Base-by-base conservation (phyloP, 1,140 invertebrate genomes). In the Danaus melanippus region DNA sequence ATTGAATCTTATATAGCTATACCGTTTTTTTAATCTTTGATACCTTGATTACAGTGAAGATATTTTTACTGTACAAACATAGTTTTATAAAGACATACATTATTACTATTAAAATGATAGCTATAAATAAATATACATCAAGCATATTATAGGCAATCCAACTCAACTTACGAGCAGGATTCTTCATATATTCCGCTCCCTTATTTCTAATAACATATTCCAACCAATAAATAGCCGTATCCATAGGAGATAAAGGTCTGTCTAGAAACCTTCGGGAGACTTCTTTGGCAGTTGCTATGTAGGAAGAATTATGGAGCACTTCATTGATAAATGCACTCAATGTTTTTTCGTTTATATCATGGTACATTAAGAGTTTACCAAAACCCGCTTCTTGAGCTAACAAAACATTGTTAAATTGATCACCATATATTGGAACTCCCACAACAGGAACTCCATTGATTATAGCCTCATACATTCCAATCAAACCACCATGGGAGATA, bases 401-500 rank as follows among this genome's bases (percentile, higher is more conserved):
- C 5, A 86, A 76, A 56, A 90, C 79, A 61, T 92, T 92, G 45
- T 88, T 84, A 53, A 71, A 82, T 58, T 92, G 91, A 75, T 92
- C 90, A 0, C 85, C 88, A 56, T 89, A 92, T 45, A 93, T 85
- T 0, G 92, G 92, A 59, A 92, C 81, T 9, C 90, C 91, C 8
- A 93, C 69, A 42, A 92, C 87, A 7, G 92, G 92, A 10, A 92
- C 88, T 42, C 90, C 91, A 69, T 91, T 88, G 70, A 89, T 90
- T 5, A 91, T 84, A 12, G 91, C 88, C 70, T 93, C 92, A 68
- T 91, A 89, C n/a, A 90, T 88, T 48, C 92, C 90, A 62, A 92
- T 89, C 42, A 92, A 69, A 21, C 92, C 92, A 12, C 91, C 91
- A 60, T 93, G 92, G 1, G 91, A 90, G 51, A 93, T 88, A 62